Evolutionary conservation across 2,888 invertebrate species (phyloP).

Genomic region (Limnephilus marmoratus): DNA sequence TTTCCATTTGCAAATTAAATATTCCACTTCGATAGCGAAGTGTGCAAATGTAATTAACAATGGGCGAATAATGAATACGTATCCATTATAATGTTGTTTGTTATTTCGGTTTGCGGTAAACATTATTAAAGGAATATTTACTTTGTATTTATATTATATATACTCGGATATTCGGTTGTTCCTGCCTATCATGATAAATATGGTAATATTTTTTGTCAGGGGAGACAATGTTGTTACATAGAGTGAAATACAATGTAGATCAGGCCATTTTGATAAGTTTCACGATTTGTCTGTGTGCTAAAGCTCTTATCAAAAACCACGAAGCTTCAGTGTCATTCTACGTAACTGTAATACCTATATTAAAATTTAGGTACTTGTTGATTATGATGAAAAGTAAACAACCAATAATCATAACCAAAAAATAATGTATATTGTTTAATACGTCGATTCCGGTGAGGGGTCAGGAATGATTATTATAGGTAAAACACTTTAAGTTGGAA

Average conservation of each 20-base stretch:
- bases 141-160: not conserved
- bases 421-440: too few species aligned
- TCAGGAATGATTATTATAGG: too few species aligned
- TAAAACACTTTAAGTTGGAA: too few species aligned
- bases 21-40: constrained; percentile 35
- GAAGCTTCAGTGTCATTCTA: not conserved
- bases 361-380: not conserved
- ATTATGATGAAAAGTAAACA: too few species aligned
- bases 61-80: not conserved
- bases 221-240: not conserved
- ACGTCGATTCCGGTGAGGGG: too few species aligned
- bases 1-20: constrained; percentile 38
- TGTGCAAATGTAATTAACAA: constrained; percentile 23
- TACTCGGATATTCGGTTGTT: not conserved
- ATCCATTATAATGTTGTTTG: not conserved
- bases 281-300: not conserved
- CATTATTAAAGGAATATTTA: not conserved
- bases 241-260: not conserved
- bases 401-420: too few species aligned
- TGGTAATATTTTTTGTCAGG: not conserved
- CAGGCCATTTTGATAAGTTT: not conserved
- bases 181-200: not conserved
- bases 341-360: not conserved
- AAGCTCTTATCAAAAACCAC: not conserved
- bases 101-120: not conserved